Evolutionary conservation across 2,888 invertebrate species (phyloP).

Genomic region (Osmoderma eremita): DNA sequence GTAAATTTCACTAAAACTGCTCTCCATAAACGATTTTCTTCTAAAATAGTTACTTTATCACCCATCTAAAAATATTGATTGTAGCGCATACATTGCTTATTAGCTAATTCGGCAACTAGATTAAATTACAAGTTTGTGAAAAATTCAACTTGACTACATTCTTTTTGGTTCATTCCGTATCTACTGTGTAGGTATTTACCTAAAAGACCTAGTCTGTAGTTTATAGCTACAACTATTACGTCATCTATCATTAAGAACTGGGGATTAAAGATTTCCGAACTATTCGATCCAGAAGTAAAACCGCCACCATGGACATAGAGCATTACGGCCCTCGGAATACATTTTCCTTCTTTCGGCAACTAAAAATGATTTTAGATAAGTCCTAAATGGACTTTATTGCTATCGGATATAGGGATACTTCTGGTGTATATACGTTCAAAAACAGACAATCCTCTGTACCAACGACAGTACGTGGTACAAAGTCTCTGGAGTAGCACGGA

Average conservation of each 20-base stretch:
- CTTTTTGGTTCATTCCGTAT: no score
- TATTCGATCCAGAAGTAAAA: conserved; percentile 58
- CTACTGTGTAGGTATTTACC: no score
- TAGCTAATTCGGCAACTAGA: no score
- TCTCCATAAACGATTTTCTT: no score
- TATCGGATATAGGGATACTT: conserved; percentile 51
- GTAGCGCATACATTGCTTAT: no score
- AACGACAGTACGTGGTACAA: conserved; percentile 58
- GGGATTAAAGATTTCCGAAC: conserved; percentile 57
- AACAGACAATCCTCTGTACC: conserved; percentile 67
- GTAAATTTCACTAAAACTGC: no score
- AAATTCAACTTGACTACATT: no score
- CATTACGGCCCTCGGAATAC: conserved; percentile 59
- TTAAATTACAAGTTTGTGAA: no score
- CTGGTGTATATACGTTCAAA: conserved; percentile 55
- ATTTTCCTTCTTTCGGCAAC: conserved; percentile 12
- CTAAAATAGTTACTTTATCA: no score
- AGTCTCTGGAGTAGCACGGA: conserved; percentile 57
- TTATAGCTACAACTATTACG: conserved; percentile 59
- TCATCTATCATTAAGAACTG: conserved; percentile 59
- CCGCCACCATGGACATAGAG: conserved; percentile 64
- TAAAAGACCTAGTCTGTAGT: conserved; percentile 60
- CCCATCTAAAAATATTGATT: no score
- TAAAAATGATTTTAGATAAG: conserved; percentile 2
- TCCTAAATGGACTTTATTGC: neutral